Evolutionary conservation across 2,113 vertebrate species (phyloP).

Genomic region (Sphaerodactylus townsendi): DNA sequence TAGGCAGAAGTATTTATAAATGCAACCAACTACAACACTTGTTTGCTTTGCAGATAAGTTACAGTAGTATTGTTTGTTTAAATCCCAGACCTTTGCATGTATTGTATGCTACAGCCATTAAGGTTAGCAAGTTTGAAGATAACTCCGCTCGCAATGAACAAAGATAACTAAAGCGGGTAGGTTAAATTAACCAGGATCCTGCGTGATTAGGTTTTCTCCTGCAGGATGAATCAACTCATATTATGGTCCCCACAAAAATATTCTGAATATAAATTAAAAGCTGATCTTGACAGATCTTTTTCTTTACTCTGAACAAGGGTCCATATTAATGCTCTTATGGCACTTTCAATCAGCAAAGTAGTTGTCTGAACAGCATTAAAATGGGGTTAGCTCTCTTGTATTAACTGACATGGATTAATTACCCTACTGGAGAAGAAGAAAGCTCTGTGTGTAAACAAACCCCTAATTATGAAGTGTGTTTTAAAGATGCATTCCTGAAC

Average conservation of each 20-base stretch:
- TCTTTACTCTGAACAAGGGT: constrained; percentile 7
- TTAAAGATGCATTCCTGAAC: constrained; percentile 2
- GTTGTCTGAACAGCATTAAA: background rate
- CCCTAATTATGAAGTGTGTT: constrained; percentile 10
- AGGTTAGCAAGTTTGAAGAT: constrained; percentile 11
- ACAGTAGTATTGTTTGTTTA: constrained; percentile 20
- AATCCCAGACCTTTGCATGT: constrained; percentile 2
- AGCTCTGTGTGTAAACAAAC: background rate
- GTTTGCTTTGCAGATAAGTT: constrained; percentile 13
- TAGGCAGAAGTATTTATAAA: background rate
- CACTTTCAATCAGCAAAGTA: constrained; percentile 6
- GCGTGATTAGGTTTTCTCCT: background rate
- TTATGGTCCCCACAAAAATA: background rate
- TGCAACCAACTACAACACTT: constrained; percentile 9
- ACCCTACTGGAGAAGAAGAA: background rate
- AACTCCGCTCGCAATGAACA: background rate
- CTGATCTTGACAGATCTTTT: background rate
- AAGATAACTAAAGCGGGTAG: background rate
- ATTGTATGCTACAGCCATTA: background rate
- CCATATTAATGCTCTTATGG: background rate
- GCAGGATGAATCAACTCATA: background rate
- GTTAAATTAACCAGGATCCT: background rate
- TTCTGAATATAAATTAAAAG: constrained; percentile 4
- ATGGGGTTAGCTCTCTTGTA: background rate
- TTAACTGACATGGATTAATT: background rate